These are phyloP conservation scores for Balearica regulorum DNA, from an alignment of 2,797 vertebrate species.

Conservation along the genomic window DNA sequence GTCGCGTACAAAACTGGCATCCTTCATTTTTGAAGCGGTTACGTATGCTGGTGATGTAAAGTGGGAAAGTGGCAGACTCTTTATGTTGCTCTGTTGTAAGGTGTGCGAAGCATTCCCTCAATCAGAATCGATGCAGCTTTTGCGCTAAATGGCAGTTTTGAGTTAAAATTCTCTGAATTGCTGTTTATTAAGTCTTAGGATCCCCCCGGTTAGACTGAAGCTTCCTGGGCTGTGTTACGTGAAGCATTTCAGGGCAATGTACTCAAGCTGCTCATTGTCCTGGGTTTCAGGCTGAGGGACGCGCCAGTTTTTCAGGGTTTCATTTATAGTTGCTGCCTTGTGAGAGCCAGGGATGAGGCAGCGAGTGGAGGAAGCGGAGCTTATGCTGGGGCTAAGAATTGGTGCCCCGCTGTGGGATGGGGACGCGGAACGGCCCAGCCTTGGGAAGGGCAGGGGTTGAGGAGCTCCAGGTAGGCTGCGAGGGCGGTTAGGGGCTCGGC, in stretches of 20 bases:
- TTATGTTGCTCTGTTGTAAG: accelerated
- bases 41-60: accelerated
- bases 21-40: accelerated
- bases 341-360: background rate
- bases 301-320: accelerated
- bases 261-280: background rate
- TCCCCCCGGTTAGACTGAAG: accelerated
- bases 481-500: accelerated
- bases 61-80: accelerated
- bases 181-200: no score
- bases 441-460: background rate
- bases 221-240: accelerated
- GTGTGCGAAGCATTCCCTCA: accelerated
- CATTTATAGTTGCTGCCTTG: accelerated
- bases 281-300: background rate
- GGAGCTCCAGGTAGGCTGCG: accelerated
- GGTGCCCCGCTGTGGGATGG: background rate
- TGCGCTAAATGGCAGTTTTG: accelerated
- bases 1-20: accelerated
- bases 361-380: background rate
- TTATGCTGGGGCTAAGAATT: accelerated
- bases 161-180: background rate
- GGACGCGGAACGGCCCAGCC: accelerated
- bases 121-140: accelerated
- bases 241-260: background rate